phyloP scores from a whole-genome alignment of 2,888 invertebrate genomes.

The Tortrix viridana region DNA sequence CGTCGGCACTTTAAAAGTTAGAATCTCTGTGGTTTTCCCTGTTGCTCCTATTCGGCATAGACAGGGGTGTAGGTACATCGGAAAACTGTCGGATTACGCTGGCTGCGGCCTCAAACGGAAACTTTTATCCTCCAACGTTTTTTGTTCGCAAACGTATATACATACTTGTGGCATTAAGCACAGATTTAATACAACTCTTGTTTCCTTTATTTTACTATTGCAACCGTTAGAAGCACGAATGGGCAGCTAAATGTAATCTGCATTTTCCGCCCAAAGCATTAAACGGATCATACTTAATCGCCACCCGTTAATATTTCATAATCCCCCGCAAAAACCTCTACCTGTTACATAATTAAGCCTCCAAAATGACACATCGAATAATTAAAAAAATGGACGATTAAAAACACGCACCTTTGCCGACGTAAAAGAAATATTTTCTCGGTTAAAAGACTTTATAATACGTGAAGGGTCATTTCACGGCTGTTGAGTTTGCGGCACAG shows the following conservation, averaged over 20 bases:
- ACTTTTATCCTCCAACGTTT: slow-evolving; percentile 59
- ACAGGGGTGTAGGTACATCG: slow-evolving; percentile 45
- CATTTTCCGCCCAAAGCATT: slow-evolving; percentile 4
- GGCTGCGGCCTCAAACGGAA: slow-evolving; percentile 56
- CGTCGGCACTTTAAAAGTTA: too few species aligned
- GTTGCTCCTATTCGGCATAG: slow-evolving; percentile 45
- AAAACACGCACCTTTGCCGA: slow-evolving; percentile 6
- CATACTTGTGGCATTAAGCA: slow-evolving; percentile 36
- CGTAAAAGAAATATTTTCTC: slow-evolving; percentile 44
- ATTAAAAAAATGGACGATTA: slow-evolving; percentile 47
- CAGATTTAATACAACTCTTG: background rate
- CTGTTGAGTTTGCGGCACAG: slow-evolving; percentile 70
- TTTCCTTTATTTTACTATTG: background rate
- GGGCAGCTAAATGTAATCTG: background rate
- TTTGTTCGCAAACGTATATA: slow-evolving; percentile 44
- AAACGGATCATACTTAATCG: slow-evolving; percentile 5
- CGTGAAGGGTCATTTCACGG: slow-evolving; percentile 74
- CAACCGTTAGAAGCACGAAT: background rate
- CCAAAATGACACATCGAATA: slow-evolving; percentile 36
- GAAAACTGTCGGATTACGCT: slow-evolving; percentile 59
- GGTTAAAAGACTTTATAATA: slow-evolving; percentile 74
- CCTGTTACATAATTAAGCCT: slow-evolving; percentile 21
- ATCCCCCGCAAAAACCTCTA: background rate
- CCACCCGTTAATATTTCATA: slow-evolving; percentile 4
- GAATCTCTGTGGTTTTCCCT: slow-evolving; percentile 37